Conservation (phyloP, 2,113 vertebrate species). For the Tragelaphus strepsiceros region DNA sequence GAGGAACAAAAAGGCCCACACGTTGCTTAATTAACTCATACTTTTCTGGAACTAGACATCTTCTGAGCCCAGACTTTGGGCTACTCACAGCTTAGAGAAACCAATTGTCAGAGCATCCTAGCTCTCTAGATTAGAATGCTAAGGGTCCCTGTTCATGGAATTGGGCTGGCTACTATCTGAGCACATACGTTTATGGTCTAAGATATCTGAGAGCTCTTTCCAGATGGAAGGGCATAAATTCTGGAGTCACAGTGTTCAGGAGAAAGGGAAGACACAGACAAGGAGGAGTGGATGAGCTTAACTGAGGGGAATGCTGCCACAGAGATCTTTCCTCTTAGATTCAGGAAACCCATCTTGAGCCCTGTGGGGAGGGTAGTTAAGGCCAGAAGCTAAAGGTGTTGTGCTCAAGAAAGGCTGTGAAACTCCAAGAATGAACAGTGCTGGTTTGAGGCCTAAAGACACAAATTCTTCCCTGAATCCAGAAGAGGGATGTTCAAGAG, state of each 20-base stretch:
- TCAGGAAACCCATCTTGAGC: not conserved
- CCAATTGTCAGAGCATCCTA: not conserved
- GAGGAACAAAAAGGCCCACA: not conserved
- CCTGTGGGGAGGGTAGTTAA: not conserved
- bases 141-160: not conserved
- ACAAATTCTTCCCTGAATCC: not conserved
- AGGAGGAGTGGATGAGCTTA: not conserved
- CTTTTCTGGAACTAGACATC: not conserved
- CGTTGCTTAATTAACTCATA: not conserved
- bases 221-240: not conserved
- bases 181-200: not conserved
- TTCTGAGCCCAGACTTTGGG: not conserved
- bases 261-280: not conserved
- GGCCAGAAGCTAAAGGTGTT: not conserved
- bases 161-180: not conserved
- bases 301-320: not conserved
- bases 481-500: accelerated
- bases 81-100: not conserved
- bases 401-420: not conserved
- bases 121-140: not conserved
- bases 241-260: not conserved
- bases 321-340: not conserved
- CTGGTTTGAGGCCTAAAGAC: not conserved
- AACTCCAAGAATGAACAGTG: not conserved
- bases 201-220: not conserved